Conservation (phyloP, 1,140 invertebrate species). For the Sycophaga agraensis region DNA sequence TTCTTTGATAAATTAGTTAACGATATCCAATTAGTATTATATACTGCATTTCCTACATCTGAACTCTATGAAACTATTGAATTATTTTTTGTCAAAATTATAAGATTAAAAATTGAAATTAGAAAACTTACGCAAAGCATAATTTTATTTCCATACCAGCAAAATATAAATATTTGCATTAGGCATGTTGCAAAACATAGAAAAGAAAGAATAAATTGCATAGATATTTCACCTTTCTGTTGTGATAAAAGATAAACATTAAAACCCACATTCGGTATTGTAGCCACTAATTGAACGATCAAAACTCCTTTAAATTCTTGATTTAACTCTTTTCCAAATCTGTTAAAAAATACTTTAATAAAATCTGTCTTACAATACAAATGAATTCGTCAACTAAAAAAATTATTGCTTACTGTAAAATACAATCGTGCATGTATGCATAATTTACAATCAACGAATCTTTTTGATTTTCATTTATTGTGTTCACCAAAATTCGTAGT, state of each 20-base stretch:
- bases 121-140: conserved; percentile 17
- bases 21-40: no score
- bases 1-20: no score
- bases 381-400: not conserved
- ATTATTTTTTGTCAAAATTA: no score
- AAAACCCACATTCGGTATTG: conserved; percentile 22
- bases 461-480: not conserved
- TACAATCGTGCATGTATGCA: not conserved
- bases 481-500: not conserved
- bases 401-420: not conserved
- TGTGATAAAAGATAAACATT: conserved; percentile 22
- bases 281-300: not conserved
- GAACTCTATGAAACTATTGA: no score
- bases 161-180: conserved; percentile 22
- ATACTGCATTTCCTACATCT: no score
- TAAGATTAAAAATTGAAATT: no score
- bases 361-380: not conserved
- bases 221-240: not conserved
- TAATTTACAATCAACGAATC: not conserved
- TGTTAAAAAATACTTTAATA: not conserved
- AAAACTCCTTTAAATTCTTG: conserved; percentile 2
- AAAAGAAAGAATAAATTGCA: not conserved
- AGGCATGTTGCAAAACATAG: not conserved
- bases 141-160: conserved; percentile 28
- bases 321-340: conserved; percentile 6